Conservation (phyloP, 2,888 invertebrate species). For the Thecocarcelia acutangulata region DNA sequence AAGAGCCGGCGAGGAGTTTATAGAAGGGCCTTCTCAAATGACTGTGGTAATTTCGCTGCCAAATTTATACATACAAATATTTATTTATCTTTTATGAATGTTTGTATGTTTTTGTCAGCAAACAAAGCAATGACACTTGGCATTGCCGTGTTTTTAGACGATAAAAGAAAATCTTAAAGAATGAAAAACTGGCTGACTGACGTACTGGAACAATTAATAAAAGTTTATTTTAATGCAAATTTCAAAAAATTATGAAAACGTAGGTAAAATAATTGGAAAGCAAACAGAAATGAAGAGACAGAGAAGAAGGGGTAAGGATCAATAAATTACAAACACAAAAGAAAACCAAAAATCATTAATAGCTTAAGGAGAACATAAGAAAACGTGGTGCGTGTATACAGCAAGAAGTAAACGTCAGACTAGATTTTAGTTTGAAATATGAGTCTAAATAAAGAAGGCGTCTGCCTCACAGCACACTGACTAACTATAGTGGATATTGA, state of each 20-base stretch:
- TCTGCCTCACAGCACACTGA: no score
- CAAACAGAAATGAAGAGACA: neutral
- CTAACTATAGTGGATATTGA: no score
- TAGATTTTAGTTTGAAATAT: no score
- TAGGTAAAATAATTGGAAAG: conserved; percentile 2
- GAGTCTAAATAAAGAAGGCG: no score
- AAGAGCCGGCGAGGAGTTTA: no score
- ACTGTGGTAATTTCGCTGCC: no score
- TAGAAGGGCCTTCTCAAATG: no score
- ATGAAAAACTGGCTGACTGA: conserved; percentile 15
- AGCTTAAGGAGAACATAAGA: no score
- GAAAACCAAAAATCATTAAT: no score
- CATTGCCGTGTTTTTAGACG: conserved; percentile 42
- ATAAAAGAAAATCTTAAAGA: conserved; percentile 7
- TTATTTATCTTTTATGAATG: neutral
- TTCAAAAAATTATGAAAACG: conserved; percentile 1
- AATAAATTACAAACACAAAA: no score
- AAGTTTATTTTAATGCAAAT: conserved; percentile 17
- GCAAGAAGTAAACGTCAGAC: no score
- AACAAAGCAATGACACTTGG: conserved; percentile 45
- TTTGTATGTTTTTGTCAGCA: neutral
- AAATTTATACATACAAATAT: neutral
- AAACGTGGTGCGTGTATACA: no score
- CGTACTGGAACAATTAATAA: conserved; percentile 9
- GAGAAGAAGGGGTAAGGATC: neutral